Base-by-base conservation (phyloP, 2,888 invertebrate species). In the Pandemis heparana region DNA sequence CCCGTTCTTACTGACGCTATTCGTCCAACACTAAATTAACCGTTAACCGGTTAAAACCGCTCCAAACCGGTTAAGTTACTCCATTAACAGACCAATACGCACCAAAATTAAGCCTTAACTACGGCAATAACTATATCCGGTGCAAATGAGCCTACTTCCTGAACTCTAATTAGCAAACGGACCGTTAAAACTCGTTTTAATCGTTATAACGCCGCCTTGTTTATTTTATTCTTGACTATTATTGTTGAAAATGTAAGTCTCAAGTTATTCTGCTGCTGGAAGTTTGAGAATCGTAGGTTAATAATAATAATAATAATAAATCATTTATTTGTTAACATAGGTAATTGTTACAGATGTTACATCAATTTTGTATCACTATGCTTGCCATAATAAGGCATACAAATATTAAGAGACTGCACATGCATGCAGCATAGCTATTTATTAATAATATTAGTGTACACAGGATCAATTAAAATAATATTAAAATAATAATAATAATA, bases 51-150 rank as follows among this genome's bases (percentile, higher is more conserved):
- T n/a, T 51, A 7, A 5, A 51, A 51, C 51, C 51, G 51, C 18
- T 56, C 23, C 18, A 8, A 60, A 46, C 23, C 46, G 5, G 38
- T 32, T 43, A 63, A 63, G 23, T 41, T 41, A n/a, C 59, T 12
- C 16, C 59, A 68, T 60, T 60, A 60, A 12, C 59, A 60, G 46
- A 68, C 67, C 67, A 46, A 68, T 68, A 68, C 32, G 48, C 48
- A 64, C 67, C 71, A 18, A 60, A 71, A 64, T 71, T 59, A 65
- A 65, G 59, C 71, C n/a, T 65, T 38, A 71, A 64, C 56, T 56
- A 32, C 43, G 16, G 16, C 64, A 71, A 71, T 71, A 65, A 71
- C 64, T 71, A 65, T 71, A 71, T 71, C 64, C 71, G 6, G 71
- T 59, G 64, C 32, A 64, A 65, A 59, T 46, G 59, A 56, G 70